Percentiles rank a stretch among this genome's conserved stretches.
phyloP scores from a whole-genome alignment of 2,888 invertebrate species.

The Cenopis cana region DNA sequence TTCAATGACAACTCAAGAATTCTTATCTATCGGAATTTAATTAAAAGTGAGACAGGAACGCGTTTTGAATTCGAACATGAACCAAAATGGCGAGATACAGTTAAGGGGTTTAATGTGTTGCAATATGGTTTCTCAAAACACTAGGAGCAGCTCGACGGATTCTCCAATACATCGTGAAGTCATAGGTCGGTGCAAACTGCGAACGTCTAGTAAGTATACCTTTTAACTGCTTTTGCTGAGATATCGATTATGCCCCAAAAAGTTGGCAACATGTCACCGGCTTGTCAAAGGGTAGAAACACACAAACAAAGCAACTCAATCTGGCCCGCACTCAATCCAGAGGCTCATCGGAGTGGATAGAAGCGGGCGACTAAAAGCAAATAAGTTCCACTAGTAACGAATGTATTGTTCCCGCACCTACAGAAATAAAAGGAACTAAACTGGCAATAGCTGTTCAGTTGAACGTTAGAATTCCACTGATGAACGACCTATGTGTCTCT shows the following conservation, averaged over 20 bases:
- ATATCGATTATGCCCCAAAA: slow-evolving; percentile 45
- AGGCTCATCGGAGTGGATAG: slow-evolving; percentile 72
- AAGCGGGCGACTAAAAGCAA: slow-evolving; percentile 57
- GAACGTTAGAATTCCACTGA: slow-evolving; percentile 74
- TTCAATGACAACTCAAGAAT: no score
- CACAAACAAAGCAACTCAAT: slow-evolving; percentile 49
- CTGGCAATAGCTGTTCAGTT: slow-evolving; percentile 65
- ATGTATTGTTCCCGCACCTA: slow-evolving; percentile 73
- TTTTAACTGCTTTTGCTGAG: neutral
- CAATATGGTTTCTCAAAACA: no score
- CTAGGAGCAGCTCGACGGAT: no score
- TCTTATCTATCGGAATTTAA: no score
- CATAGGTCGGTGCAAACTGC: no score
- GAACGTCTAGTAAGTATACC: neutral
- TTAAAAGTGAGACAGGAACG: no score
- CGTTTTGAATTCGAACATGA: no score
- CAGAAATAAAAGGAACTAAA: slow-evolving; percentile 71
- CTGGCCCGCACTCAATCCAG: slow-evolving; percentile 47
- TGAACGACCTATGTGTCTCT: slow-evolving; percentile 76
- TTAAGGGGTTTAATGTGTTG: no score
- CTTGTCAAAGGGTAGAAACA: slow-evolving; percentile 54
- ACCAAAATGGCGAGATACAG: no score
- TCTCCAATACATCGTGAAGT: no score
- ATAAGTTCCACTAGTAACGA: slow-evolving; percentile 71
- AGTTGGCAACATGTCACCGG: slow-evolving; percentile 55